These are phyloP conservation scores for Galerucella calmariensis DNA, from an alignment of 2,888 invertebrate genomes.

Conservation along the genomic window DNA sequence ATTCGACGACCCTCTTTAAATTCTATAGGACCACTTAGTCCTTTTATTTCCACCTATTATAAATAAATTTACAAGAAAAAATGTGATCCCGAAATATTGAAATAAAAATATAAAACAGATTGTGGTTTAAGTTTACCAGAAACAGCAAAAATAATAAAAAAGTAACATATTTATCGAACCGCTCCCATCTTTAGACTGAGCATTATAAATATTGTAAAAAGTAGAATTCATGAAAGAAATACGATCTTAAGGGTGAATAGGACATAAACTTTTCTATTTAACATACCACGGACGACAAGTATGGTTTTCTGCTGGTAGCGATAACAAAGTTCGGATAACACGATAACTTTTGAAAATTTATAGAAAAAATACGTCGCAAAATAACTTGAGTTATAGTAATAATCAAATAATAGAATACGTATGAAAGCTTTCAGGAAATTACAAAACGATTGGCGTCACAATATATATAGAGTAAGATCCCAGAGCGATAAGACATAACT, in stretches of 20 bases:
- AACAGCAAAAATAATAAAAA: too few species aligned
- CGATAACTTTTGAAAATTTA: too few species aligned
- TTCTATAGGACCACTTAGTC: conserved; percentile 82
- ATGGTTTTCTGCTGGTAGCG: background rate
- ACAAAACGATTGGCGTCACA: too few species aligned
- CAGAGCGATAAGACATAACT: too few species aligned
- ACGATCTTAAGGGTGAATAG: background rate
- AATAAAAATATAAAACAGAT: too few species aligned
- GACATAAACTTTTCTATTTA: background rate
- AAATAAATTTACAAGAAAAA: conserved; percentile 24
- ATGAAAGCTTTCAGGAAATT: too few species aligned
- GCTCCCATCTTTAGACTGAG: background rate
- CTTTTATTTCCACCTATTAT: conserved; percentile 79
- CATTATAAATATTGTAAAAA: background rate
- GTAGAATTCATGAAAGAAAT: background rate
- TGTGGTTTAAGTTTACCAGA: too few species aligned
- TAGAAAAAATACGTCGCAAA: too few species aligned
- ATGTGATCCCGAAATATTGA: background rate
- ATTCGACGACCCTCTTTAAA: conserved; percentile 82
- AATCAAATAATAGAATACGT: too few species aligned
- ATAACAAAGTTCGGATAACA: background rate
- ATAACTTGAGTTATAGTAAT: too few species aligned
- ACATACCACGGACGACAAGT: background rate
- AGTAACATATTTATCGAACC: background rate
- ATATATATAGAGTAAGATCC: too few species aligned